phyloP scores from a whole-genome alignment of 2,888 invertebrate genomes.

The Cheilosia scutellata region DNA sequence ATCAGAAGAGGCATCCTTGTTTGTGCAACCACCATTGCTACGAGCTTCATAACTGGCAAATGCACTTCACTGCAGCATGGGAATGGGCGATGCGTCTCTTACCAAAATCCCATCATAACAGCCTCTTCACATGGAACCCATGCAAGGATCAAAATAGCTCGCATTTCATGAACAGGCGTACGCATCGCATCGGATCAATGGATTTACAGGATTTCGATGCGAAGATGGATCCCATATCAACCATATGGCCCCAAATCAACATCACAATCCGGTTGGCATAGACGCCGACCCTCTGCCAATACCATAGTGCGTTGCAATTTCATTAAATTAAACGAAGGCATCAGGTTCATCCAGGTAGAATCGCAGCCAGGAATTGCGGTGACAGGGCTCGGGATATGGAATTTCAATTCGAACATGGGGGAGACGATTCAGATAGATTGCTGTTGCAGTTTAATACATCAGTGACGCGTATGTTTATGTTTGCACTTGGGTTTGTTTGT shows the following conservation, averaged over 20 bases:
- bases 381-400: slow-evolving; percentile 58
- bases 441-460: slow-evolving; percentile 53
- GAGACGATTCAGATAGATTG: slow-evolving; percentile 6
- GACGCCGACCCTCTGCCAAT: slow-evolving; percentile 8
- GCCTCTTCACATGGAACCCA: background rate
- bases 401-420: slow-evolving; percentile 7
- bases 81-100: slow-evolving; percentile 26
- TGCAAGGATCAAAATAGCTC: slow-evolving; percentile 40
- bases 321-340: slow-evolving; percentile 73
- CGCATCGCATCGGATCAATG: slow-evolving; percentile 44
- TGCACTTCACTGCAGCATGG: background rate
- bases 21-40: background rate
- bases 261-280: slow-evolving; percentile 31
- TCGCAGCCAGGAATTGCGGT: slow-evolving; percentile 55
- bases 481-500: slow-evolving; percentile 73
- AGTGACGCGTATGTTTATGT: slow-evolving; percentile 73
- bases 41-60: slow-evolving; percentile 20
- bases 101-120: slow-evolving; percentile 32
- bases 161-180: slow-evolving; percentile 45
- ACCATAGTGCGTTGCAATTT: slow-evolving; percentile 64
- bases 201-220: slow-evolving; percentile 34
- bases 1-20: background rate
- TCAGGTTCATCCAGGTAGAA: slow-evolving; percentile 55
- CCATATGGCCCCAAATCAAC: slow-evolving; percentile 41
- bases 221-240: slow-evolving; percentile 29